Percentiles rank a stretch among this genome's conserved stretches.
Conservation (phyloP, 2,113 vertebrate species). For the Pomatorhinus ruficollis region DNA sequence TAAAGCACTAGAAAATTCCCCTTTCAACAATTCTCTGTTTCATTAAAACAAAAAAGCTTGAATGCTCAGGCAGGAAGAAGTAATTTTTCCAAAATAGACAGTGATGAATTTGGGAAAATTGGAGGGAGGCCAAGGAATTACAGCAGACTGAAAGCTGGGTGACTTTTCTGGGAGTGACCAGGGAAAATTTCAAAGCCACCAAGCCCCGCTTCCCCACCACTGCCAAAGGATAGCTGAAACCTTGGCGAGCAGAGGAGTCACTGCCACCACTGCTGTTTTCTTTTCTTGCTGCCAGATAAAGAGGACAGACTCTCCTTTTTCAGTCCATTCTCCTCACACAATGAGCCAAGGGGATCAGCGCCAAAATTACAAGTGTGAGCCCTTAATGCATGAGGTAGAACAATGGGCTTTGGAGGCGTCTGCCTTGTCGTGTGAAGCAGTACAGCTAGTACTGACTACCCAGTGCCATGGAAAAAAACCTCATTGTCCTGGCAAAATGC, state of each 20-base stretch:
- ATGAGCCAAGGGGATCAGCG: slow-evolving; percentile 68
- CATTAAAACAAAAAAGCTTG: background rate
- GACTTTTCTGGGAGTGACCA: slow-evolving; percentile 7
- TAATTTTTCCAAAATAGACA: slow-evolving; percentile 37
- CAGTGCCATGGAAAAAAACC: slow-evolving; percentile 57
- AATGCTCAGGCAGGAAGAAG: background rate
- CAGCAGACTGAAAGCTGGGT: slow-evolving; percentile 7
- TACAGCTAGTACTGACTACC: slow-evolving; percentile 72
- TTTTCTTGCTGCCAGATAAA: slow-evolving; percentile 63
- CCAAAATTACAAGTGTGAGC: slow-evolving; percentile 75
- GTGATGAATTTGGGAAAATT: slow-evolving; percentile 20
- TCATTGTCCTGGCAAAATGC: slow-evolving; percentile 68
- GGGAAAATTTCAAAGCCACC: background rate
- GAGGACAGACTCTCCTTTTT: slow-evolving; percentile 69
- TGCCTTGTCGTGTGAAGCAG: slow-evolving; percentile 58
- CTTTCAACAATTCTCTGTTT: background rate
- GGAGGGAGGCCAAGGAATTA: slow-evolving; percentile 20
- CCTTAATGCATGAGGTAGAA: slow-evolving; percentile 74
- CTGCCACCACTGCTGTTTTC: slow-evolving; percentile 34
- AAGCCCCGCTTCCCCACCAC: background rate
- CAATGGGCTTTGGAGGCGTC: slow-evolving; percentile 71
- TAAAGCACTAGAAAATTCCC: background rate
- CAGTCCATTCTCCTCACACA: slow-evolving; percentile 71
- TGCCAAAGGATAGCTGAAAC: background rate
- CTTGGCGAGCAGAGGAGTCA: slow-evolving; percentile 9